Evolutionary conservation across 30 jellyfish, hydroid and myxozoan species (phyloP).

Genomic region (Morbakka virulenta): DNA sequence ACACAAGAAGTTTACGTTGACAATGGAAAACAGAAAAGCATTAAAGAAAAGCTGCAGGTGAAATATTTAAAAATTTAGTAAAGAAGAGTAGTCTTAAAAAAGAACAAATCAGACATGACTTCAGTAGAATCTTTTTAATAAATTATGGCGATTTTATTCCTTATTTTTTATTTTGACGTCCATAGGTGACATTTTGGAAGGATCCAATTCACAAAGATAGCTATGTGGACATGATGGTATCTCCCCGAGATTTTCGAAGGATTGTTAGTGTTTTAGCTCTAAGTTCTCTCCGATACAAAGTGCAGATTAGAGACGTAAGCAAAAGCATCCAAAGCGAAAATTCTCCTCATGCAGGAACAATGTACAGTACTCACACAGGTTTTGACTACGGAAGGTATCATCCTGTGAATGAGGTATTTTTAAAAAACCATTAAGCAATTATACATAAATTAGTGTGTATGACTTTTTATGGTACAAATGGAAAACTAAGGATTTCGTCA

Average conservation of each 20-base stretch:
- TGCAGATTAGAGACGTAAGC: slow-evolving; percentile 47
- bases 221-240: slow-evolving; percentile 79
- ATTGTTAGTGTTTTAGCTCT: slow-evolving; percentile 3
- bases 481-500: no score
- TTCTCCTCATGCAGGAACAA: slow-evolving; percentile 42
- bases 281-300: slow-evolving; percentile 10
- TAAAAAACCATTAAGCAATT: neutral
- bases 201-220: slow-evolving; percentile 51
- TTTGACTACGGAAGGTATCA: slow-evolving; percentile 80
- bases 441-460: neutral
- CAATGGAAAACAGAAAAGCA: no score
- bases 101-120: no score
- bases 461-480: no score
- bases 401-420: slow-evolving; percentile 43
- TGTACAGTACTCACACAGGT: slow-evolving; percentile 61
- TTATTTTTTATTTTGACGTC: no score
- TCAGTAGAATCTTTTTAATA: no score
- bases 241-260: slow-evolving; percentile 12
- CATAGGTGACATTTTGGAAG: slow-evolving; percentile 65
- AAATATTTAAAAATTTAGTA: no score
- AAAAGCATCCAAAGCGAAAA: slow-evolving; percentile 46
- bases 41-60: no score
- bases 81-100: no score
- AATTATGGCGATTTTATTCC: no score
- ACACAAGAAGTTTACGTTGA: no score